Conservation (phyloP, 2,888 invertebrate species). For the Ecliptopera silaceata region DNA sequence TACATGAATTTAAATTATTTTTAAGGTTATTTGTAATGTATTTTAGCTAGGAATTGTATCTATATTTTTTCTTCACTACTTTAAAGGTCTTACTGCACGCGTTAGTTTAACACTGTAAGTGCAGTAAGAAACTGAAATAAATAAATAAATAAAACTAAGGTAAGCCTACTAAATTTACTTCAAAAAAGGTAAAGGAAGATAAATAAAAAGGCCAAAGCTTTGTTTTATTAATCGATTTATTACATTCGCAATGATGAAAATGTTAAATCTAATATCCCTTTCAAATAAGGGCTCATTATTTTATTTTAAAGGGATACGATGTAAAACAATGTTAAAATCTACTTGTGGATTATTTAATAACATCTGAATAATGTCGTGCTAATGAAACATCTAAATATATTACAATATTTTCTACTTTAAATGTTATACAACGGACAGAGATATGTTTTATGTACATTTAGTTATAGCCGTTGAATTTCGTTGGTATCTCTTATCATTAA, state of each 20-base stretch:
- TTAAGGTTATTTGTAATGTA: too few species aligned
- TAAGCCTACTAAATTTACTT: not conserved
- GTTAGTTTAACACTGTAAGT: too few species aligned
- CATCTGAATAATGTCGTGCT: slow-evolving; percentile 26
- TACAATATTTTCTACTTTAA: slow-evolving; percentile 47
- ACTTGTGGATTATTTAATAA: slow-evolving; percentile 33
- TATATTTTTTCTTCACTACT: too few species aligned
- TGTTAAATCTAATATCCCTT: slow-evolving; percentile 72
- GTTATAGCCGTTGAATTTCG: slow-evolving; percentile 50
- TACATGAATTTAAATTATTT: too few species aligned
- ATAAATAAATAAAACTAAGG: too few species aligned
- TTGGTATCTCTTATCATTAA: slow-evolving; percentile 54
- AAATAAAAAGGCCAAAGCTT: slow-evolving; percentile 13
- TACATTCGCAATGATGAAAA: slow-evolving; percentile 48
- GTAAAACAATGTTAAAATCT: slow-evolving; percentile 43
- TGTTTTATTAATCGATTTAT: slow-evolving; percentile 45
- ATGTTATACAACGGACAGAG: slow-evolving; percentile 57
- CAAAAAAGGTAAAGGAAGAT: not conserved
- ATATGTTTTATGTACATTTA: slow-evolving; percentile 60
- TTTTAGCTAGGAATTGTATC: too few species aligned
- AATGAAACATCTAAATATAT: slow-evolving; percentile 43
- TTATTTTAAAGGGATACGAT: slow-evolving; percentile 79
- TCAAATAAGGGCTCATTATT: slow-evolving; percentile 80
- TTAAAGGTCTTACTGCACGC: too few species aligned
- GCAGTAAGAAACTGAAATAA: too few species aligned